Base-by-base conservation (phyloP, 2,888 invertebrate species). In the Yponomeuta cagnagella region DNA sequence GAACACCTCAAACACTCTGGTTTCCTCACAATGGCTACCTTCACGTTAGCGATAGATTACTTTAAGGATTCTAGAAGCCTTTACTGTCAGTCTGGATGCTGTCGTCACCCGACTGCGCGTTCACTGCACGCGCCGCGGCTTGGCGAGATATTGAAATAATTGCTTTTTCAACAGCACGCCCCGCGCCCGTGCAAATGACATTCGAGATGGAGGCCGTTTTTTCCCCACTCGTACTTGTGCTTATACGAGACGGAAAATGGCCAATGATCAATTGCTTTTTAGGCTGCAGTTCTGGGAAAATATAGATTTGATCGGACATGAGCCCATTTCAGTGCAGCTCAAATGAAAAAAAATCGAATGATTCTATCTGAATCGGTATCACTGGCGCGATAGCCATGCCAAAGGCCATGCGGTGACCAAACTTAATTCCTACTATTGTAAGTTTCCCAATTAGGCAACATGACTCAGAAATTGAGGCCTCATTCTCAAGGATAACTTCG, bases 171-270 rank as follows among this genome's bases (percentile, higher is more conserved):
- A 88, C 90, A 87, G 85, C 90, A 89, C 88, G 89, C 81, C 52
- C 69, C 89, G 91, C 88, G 89, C 52, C 69, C 89, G 91, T 89
- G 89, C 90, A 90, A 92, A 90, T 90, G 92, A 90, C 92, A 92
- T 91, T 92, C 90, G 91, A 87, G 85, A 91, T 88, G 89, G 90
- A 92, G 91, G 91, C 87, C 90, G 89, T 86, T 91, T 90, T 90
- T 90, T 91, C 85, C 77, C 79, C 75, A 67, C 65, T 69, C 74
- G 71, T 74, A 77, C 77, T 78, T 80, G 77, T 58, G 52, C 12
- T 15, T 58, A 58, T 84, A 85, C 85, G 81, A 86, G 85, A 84
- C 82, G 87, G 86, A 88, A 89, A 89, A 89, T 88, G 85, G 83
- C 81, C 84, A 82, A 82, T 88, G 87, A 86, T 86, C 87, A 88